Evolutionary conservation across 2,888 invertebrate genomes (phyloP), one percentile per base, ranked within the genome.

Genomic region (Zele albiditarsus): DNA sequence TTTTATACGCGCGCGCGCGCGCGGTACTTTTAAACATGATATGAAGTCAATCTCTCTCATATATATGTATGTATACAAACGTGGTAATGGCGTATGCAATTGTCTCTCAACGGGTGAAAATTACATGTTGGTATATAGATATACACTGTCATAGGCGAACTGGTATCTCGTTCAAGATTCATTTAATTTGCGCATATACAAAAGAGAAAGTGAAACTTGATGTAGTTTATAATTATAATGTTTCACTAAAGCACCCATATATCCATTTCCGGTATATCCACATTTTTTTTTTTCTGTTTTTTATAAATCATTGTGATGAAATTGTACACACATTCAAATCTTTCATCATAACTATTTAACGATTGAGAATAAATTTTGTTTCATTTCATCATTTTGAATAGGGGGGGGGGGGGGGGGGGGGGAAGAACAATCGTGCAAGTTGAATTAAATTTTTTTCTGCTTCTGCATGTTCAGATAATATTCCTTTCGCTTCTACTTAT

Each of bases 121-220:
- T 53, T 53, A 53, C 53, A 8, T 20, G 8, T 5, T 20, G 46
- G n/a, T 46, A n/a, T n/a, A 46, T 46, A 3, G 16, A 4, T 46
- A 16, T n/a, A 46, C 3, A n/a, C 38, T 38, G 38, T 38, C 46
- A n/a, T 16, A 3, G 46, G 46, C 16, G 46, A 46, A n/a, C 16
- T n/a, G 16, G 46, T 38, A 38, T 12, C 38, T 12, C 38, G 12
- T 2, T 0, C 14, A 6, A 46, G 5, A 46, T 46, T 46, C 46
- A n/a, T 46, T 46, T n/a, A 46, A n/a, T 46, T 46, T 46, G 0
- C 46, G 46, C 23, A 53, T 53, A 20, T 0, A 23, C 20, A 20
- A 23, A 33, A 70, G 70, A 60, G 70, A 70, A 70, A 46, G 70
- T 60, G 53, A 70, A 60, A 42, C 42, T 70, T 70, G 12, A 70